Percentiles rank a stretch among this genome's conserved stretches.
These are phyloP conservation scores for Sinella curviseta DNA, from an alignment of 1,140 invertebrate genomes.

Conservation along the genomic window DNA sequence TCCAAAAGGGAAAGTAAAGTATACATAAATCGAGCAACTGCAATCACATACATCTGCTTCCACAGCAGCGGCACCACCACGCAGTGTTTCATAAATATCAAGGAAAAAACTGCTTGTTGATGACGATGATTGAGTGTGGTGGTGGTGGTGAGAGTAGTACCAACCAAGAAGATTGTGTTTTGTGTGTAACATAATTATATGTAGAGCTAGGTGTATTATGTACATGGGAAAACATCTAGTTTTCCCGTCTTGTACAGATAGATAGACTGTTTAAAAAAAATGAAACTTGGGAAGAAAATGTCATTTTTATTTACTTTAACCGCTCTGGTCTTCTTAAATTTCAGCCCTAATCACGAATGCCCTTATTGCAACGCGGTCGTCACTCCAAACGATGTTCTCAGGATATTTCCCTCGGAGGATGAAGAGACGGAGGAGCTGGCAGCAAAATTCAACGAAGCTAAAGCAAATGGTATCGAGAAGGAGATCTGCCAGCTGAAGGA, in stretches of 20 bases:
- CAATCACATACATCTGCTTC: background rate
- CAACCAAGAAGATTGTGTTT: too few species aligned
- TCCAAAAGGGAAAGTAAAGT: background rate
- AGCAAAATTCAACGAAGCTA: conserved; percentile 39
- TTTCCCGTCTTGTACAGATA: too few species aligned
- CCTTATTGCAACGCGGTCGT: conserved; percentile 41
- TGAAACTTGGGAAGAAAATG: background rate
- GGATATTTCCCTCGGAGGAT: conserved; percentile 45
- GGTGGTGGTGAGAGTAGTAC: too few species aligned
- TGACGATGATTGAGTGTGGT: too few species aligned
- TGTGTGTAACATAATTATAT: too few species aligned
- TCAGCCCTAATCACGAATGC: conserved; percentile 41
- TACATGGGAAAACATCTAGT: too few species aligned
- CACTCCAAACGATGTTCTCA: conserved; percentile 37
- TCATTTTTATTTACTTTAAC: background rate
- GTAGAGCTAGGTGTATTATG: too few species aligned
- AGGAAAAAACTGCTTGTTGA: too few species aligned
- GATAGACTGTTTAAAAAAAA: too few species aligned
- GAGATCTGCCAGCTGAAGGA: conserved; percentile 32
- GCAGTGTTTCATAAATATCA: too few species aligned
- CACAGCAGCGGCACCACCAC: too few species aligned
- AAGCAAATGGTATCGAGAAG: conserved; percentile 32
- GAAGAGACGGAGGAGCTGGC: conserved; percentile 46
- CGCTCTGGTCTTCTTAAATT: conserved; percentile 10
- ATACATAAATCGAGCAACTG: background rate